Percentiles rank a stretch among this genome's conserved stretches.
These are phyloP conservation scores for Cyanocitta stelleri DNA, from an alignment of 2,113 vertebrate species.

Conservation along the genomic window DNA sequence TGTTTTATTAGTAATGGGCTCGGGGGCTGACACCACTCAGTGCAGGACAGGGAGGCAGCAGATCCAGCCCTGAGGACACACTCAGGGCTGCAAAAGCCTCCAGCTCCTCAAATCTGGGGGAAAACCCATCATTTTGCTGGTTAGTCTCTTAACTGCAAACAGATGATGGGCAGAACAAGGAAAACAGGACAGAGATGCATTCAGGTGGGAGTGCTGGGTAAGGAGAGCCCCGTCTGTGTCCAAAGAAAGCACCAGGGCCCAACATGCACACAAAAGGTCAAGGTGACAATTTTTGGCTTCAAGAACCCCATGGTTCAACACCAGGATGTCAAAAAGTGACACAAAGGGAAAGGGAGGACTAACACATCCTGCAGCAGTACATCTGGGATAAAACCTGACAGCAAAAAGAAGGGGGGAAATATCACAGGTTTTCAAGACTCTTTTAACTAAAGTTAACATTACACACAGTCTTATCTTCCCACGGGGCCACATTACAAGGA, in stretches of 20 bases:
- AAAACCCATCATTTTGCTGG: accelerated
- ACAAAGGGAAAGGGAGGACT: neutral
- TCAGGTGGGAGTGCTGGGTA: accelerated
- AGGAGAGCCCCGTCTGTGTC: accelerated
- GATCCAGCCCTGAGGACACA: neutral
- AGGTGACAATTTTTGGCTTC: neutral
- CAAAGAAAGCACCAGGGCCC: neutral
- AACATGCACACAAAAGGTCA: accelerated
- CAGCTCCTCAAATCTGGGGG: neutral
- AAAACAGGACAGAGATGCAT: accelerated
- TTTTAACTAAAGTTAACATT: neutral
- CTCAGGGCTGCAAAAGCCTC: neutral
- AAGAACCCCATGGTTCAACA: neutral
- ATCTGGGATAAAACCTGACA: neutral
- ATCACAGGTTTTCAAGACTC: neutral
- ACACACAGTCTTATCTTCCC: neutral
- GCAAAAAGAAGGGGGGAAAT: accelerated
- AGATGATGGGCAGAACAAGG: neutral
- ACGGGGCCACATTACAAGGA: too few relatives aligned
- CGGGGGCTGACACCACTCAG: neutral
- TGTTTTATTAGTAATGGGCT: neutral
- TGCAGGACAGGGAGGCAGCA: neutral
- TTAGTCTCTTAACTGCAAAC: neutral
- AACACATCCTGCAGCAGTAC: neutral
- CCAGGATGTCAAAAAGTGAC: neutral